Conservation (phyloP, 2,113 vertebrate genomes). For the Syrrhaptes paradoxus region DNA sequence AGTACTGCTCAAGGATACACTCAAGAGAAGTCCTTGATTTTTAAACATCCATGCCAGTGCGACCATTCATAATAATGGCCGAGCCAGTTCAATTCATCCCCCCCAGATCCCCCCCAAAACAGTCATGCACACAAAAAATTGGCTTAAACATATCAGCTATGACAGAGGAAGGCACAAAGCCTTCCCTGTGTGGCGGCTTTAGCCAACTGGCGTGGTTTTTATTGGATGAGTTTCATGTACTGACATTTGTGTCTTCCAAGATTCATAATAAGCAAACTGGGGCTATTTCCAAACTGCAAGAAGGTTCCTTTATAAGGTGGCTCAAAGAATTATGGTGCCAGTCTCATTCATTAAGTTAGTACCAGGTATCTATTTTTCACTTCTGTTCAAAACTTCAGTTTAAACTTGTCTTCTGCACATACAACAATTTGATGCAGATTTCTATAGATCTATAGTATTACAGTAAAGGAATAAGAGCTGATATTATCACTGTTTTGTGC, state of each 20-base stretch:
- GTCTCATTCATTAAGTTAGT: not conserved
- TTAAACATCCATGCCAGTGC: constrained; percentile 43
- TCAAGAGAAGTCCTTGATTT: constrained; percentile 57
- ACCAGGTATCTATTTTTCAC: not conserved
- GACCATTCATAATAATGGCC: constrained; percentile 11
- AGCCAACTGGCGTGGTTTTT: constrained; percentile 69
- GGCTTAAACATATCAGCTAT: constrained; percentile 61
- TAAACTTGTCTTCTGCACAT: not conserved
- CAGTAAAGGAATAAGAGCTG: not conserved
- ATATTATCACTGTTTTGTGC: not conserved
- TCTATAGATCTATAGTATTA: not conserved
- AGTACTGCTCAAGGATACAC: constrained; percentile 61
- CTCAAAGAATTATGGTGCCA: constrained; percentile 38
- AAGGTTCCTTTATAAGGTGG: constrained; percentile 60
- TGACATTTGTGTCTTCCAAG: constrained; percentile 80
- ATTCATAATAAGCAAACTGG: constrained; percentile 75
- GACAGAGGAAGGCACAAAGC: constrained; percentile 60
- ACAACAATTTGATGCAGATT: not conserved
- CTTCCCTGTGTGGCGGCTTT: constrained; percentile 57
- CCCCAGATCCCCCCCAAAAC: constrained; percentile 26
- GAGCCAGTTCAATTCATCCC: constrained; percentile 26
- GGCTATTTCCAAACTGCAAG: constrained; percentile 63
- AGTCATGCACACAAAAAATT: constrained; percentile 67
- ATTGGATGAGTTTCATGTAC: constrained; percentile 72
- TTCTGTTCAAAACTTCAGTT: not conserved